Evolutionary conservation across 53 echinoderm and acorn worm genomes (phyloP).

Genomic region (Temnopleurus reevesii): DNA sequence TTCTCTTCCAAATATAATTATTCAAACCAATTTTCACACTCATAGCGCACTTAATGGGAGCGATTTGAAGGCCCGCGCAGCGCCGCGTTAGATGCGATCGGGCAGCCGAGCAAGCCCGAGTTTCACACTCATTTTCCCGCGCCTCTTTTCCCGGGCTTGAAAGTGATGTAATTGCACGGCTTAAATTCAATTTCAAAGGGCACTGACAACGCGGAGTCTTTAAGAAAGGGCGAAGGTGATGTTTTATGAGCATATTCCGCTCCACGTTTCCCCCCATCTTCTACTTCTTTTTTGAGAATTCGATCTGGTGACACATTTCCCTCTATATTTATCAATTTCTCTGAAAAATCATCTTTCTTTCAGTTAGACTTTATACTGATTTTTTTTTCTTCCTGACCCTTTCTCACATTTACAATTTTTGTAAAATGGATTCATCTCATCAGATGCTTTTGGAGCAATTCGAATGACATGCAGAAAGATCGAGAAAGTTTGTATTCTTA

Average conservation of each 20-base stretch:
- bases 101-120: not conserved
- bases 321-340: not conserved
- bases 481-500: no score
- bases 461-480: no score
- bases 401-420: no score
- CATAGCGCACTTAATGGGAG: conserved; percentile 17
- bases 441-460: no score
- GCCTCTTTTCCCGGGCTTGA: not conserved
- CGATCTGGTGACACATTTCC: not conserved
- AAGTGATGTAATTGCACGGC: conserved; percentile 44
- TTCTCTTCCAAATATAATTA: conserved; percentile 14
- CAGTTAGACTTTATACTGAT: no score
- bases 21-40: conserved; percentile 38
- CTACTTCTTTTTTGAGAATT: not conserved
- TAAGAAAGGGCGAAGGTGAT: conserved; percentile 18
- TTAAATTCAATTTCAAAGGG: conserved; percentile 53
- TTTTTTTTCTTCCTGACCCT: not conserved
- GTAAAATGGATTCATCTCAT: no score
- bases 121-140: not conserved
- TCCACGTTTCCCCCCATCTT: not conserved
- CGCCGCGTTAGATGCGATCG: not conserved
- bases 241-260: not conserved
- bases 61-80: conserved; percentile 13
- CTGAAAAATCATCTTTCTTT: not conserved
- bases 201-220: conserved; percentile 22